Evolutionary conservation across 2,797 vertebrate genomes (phyloP).

Genomic region (Sebastes trivittatus): DNA sequence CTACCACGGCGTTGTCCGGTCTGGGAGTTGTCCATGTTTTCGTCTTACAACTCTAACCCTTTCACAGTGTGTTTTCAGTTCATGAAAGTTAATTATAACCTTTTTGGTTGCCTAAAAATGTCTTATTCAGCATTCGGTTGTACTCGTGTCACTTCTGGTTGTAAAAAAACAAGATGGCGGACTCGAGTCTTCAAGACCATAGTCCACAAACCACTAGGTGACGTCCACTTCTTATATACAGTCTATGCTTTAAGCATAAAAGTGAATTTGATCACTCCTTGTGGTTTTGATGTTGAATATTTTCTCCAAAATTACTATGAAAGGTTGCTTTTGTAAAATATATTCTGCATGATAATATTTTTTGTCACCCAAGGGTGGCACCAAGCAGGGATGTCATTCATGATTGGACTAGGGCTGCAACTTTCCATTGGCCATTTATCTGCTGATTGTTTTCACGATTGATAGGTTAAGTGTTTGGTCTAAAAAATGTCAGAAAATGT

Average conservation of each 20-base stretch:
- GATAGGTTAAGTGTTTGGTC: not conserved
- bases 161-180: accelerated
- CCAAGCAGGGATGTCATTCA: not conserved
- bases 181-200: no score
- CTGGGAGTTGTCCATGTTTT: accelerated
- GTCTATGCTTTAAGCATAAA: accelerated
- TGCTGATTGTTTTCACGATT: not conserved
- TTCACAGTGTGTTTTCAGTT: no score
- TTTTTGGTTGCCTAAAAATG: no score
- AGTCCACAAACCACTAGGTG: no score
- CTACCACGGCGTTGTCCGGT: accelerated
- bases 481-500: no score
- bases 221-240: no score
- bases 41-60: accelerated
- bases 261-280: not conserved
- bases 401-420: not conserved
- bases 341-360: not conserved
- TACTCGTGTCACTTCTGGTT: no score
- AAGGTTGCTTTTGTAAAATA: not conserved
- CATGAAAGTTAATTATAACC: no score
- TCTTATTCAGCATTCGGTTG: no score
- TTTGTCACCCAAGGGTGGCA: not conserved
- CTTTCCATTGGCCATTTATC: not conserved
- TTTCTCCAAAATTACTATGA: not conserved
- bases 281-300: not conserved